Evolutionary conservation across 2,113 vertebrate genomes (phyloP).

Genomic region (Platanista minor): DNA sequence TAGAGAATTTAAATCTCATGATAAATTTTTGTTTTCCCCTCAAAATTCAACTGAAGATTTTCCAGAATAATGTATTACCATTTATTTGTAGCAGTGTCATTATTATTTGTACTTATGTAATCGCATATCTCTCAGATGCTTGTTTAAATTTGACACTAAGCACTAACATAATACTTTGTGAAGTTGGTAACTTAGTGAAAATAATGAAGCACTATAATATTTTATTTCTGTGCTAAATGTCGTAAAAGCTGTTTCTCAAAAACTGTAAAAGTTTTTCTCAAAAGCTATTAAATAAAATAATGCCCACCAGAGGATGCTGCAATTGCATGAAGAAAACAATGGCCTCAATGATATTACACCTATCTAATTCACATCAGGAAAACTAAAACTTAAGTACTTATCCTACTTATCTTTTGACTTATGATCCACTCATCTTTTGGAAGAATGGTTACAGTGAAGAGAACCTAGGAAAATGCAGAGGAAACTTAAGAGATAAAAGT

Average conservation of each 20-base stretch:
- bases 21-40: neutral
- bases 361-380: neutral
- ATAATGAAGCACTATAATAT: neutral
- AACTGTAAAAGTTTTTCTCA: neutral
- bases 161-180: neutral
- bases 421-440: neutral
- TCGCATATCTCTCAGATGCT: neutral
- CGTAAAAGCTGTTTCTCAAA: neutral
- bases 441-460: neutral
- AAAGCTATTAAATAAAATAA: constrained; percentile 10
- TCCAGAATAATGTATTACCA: neutral
- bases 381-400: neutral
- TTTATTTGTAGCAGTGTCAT: neutral
- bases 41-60: neutral
- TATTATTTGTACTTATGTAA: neutral
- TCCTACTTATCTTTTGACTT: neutral
- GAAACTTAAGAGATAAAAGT: neutral
- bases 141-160: neutral
- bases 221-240: neutral
- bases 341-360: neutral
- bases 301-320: constrained; percentile 45
- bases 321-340: neutral
- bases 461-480: neutral
- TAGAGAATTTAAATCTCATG: neutral
- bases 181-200: neutral